Evolutionary conservation across 2,113 vertebrate species (phyloP), one percentile per base, ranked within the genome.

Genomic region (Pagrus major): DNA sequence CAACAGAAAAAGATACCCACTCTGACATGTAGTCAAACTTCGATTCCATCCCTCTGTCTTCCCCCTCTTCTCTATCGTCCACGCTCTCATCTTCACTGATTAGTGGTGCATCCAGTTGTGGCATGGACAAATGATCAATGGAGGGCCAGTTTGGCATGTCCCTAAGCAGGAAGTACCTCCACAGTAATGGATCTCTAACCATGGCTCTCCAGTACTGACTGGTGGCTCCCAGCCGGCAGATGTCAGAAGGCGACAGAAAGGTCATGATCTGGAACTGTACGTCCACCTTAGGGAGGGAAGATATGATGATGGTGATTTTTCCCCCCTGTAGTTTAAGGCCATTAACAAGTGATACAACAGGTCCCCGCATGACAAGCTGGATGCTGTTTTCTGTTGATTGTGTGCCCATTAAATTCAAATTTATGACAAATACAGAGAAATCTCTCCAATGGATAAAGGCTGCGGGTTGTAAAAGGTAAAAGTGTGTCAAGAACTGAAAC

Each of bases 191-290:
- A 80, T 99, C 98, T 75, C 90, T 93, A 12, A 97, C 96, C 78
- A 96, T 88, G 18, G 90, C 91, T 60, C 95, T 95, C 98, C 97
- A 99, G 35, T 98, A 98, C 1, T 14, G 93, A 85, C 92, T 96
- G 5, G 96, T 96, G 78, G 96, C 95, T 72, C 97, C 97, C 80
- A 99, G 88, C 27, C 80, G 90, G 83, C 96, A 98, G 64, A 99
- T 66, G 42, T 98, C 97, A 81, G 92, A 94, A 15, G 97, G 96
- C 12, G 95, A 95, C 52, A 99, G 95, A 85, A 96, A 95, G n/a
- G 95, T 95, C 95, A 99, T 94, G 75, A 99, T 95, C 42, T 94
- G 93, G 75, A 98, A 94, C 81, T 98, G 96, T 6, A 98, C 61
- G 16, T 96, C 94, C 49, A 97, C 95, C 98, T 99, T 58, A 0